Evolutionary conservation across 2,113 vertebrate species (phyloP).

Genomic region (Tyrannus savana): DNA sequence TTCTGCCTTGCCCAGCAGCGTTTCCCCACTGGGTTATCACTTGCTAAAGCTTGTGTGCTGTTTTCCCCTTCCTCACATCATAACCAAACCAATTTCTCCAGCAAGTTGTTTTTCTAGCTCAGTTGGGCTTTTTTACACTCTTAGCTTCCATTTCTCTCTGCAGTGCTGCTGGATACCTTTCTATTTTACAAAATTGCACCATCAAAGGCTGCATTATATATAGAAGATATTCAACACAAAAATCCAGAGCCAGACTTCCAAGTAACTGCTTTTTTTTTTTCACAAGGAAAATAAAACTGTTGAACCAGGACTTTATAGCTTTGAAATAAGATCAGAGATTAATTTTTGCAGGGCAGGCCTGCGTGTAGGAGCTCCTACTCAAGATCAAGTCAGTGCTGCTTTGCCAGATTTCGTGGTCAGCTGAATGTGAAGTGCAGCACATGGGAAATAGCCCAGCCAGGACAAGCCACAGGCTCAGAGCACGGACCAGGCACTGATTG

Average conservation of each 20-base stretch:
- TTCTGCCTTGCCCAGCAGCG: background rate
- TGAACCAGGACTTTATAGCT: background rate
- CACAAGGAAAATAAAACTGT: background rate
- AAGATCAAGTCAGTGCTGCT: background rate
- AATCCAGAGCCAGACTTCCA: background rate
- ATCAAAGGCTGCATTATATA: background rate
- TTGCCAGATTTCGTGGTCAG: background rate
- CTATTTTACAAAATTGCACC: background rate
- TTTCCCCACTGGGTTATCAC: background rate
- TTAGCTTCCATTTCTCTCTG: background rate
- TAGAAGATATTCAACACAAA: background rate
- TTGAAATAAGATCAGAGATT: background rate
- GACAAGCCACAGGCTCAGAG: background rate
- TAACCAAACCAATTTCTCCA: background rate
- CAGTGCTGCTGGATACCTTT: background rate
- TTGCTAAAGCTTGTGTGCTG: background rate
- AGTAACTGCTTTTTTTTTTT: background rate
- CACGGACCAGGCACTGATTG: accelerated
- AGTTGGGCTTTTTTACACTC: background rate
- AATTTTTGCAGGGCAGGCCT: background rate
- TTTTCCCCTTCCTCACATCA: accelerated
- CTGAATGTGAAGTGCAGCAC: background rate
- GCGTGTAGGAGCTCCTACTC: background rate
- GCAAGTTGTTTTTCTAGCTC: background rate
- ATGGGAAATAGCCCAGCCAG: background rate